Evolutionary conservation across 2,888 invertebrate species (phyloP).

Genomic region (Fragum whitleyi): DNA sequence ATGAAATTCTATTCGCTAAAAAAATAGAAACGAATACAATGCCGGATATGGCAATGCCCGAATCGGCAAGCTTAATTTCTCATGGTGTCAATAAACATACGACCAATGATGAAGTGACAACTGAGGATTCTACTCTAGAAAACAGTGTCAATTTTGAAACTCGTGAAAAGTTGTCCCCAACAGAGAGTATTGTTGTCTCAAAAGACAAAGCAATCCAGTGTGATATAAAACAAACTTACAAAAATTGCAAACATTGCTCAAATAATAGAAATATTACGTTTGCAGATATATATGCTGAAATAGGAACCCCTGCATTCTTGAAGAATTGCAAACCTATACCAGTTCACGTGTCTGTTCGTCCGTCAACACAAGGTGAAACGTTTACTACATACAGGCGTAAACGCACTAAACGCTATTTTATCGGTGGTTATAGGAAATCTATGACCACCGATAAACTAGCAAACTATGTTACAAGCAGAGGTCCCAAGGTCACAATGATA

Average conservation of each 20-base stretch:
- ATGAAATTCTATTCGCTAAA: no score
- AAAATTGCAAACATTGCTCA: not conserved
- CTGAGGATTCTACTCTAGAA: no score
- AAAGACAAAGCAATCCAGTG: not conserved
- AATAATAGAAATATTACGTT: not conserved
- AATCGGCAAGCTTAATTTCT: no score
- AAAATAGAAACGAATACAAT: no score
- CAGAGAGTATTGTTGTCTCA: no score
- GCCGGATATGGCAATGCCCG: no score
- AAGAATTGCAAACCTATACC: not conserved
- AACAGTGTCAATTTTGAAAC: no score
- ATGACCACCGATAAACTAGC: slow-evolving; percentile 12
- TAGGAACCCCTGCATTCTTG: not conserved
- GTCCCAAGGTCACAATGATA: slow-evolving; percentile 9
- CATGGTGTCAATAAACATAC: no score
- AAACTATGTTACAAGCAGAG: slow-evolving; percentile 4
- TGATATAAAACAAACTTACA: not conserved
- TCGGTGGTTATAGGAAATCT: slow-evolving; percentile 13
- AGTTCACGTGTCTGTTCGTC: not conserved
- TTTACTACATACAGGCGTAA: slow-evolving; percentile 3
- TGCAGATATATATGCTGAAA: not conserved
- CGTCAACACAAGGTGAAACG: not conserved
- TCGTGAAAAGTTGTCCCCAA: no score
- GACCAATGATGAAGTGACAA: no score
- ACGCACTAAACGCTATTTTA: slow-evolving; percentile 2